Evolutionary conservation across 2,797 vertebrate species (phyloP).

Genomic region (Hemibagrus guttatus): DNA sequence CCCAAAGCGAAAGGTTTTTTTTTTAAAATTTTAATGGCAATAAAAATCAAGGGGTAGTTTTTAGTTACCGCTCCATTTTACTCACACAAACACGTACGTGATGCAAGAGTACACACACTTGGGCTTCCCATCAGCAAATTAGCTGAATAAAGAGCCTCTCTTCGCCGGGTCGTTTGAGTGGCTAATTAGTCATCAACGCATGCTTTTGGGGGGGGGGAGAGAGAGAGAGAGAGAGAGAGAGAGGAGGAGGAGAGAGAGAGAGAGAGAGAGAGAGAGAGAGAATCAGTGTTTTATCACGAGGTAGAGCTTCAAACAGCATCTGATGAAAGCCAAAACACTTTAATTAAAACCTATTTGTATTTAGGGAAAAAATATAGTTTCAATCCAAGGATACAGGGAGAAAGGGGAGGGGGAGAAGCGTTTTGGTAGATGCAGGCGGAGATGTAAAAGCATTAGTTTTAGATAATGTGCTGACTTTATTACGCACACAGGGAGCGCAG

Average conservation of each 20-base stretch:
- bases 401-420: neutral
- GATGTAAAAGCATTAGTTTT: slow-evolving; percentile 60
- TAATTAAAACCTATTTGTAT: slow-evolving; percentile 80
- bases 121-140: slow-evolving; percentile 61
- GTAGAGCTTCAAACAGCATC: slow-evolving; percentile 76
- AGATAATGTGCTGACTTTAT: slow-evolving; percentile 61
- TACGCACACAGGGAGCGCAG: slow-evolving; percentile 52
- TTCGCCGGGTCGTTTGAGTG: slow-evolving; percentile 62
- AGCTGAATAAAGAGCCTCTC: slow-evolving; percentile 62
- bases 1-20: neutral
- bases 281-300: slow-evolving; percentile 72
- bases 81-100: slow-evolving; percentile 46
- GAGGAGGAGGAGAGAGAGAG: slow-evolving; percentile 62
- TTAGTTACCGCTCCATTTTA: slow-evolving; percentile 54
- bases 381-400: slow-evolving; percentile 60
- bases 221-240: slow-evolving; percentile 44
- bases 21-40: slow-evolving; percentile 5
- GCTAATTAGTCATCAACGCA: slow-evolving; percentile 64
- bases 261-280: slow-evolving; percentile 45
- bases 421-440: slow-evolving; percentile 55
- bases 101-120: slow-evolving; percentile 51
- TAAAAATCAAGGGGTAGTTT: slow-evolving; percentile 40
- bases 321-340: slow-evolving; percentile 75
- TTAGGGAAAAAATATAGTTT: slow-evolving; percentile 64
- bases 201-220: slow-evolving; percentile 67